Conservation (phyloP, 1,140 invertebrate species). For the Condylostylus longicornis region DNA sequence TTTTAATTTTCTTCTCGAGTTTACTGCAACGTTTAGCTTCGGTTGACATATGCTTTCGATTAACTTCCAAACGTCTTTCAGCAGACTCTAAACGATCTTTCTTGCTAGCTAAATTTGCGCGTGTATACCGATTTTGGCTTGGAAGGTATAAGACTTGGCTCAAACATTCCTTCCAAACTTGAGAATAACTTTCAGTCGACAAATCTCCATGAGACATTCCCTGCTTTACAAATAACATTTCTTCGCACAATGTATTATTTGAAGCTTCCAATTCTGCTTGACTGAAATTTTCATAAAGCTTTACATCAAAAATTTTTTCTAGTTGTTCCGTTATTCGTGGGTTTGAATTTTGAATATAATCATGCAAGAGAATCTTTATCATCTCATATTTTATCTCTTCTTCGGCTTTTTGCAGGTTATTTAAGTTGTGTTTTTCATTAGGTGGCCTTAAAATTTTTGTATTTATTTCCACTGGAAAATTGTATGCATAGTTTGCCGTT, state of each 20-base stretch:
- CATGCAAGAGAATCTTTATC: slow-evolving; percentile 87
- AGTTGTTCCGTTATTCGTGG: slow-evolving; percentile 30
- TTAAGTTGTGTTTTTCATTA: slow-evolving; percentile 55
- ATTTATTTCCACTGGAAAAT: slow-evolving; percentile 78
- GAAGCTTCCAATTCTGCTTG: slow-evolving; percentile 57
- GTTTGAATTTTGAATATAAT: slow-evolving; percentile 56
- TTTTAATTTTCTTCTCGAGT: slow-evolving; percentile 94
- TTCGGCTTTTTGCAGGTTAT: slow-evolving; percentile 87
- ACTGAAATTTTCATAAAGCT: slow-evolving; percentile 64
- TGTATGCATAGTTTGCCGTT: slow-evolving; percentile 77
- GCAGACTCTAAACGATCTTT: slow-evolving; percentile 88
- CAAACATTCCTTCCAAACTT: slow-evolving; percentile 96
- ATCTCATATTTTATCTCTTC: slow-evolving; percentile 96
- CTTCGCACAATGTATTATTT: slow-evolving; percentile 50
- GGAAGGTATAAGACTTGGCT: slow-evolving; percentile 76
- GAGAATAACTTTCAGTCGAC: slow-evolving; percentile 75
- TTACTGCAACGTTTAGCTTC: slow-evolving; percentile 93
- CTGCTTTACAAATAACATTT: slow-evolving; percentile 79
- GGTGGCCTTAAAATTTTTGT: slow-evolving; percentile 59
- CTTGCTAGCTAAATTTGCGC: slow-evolving; percentile 86
- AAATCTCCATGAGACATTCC: slow-evolving; percentile 93
- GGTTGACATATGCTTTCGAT: slow-evolving; percentile 83
- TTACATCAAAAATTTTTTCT: slow-evolving; percentile 59
- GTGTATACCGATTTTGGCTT: slow-evolving; percentile 77
- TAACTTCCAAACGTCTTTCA: slow-evolving; percentile 84